Percentiles rank a stretch among this genome's conserved stretches.
phyloP scores from a whole-genome alignment of 2,888 invertebrate genomes.

The Pseudanteris insignis region DNA sequence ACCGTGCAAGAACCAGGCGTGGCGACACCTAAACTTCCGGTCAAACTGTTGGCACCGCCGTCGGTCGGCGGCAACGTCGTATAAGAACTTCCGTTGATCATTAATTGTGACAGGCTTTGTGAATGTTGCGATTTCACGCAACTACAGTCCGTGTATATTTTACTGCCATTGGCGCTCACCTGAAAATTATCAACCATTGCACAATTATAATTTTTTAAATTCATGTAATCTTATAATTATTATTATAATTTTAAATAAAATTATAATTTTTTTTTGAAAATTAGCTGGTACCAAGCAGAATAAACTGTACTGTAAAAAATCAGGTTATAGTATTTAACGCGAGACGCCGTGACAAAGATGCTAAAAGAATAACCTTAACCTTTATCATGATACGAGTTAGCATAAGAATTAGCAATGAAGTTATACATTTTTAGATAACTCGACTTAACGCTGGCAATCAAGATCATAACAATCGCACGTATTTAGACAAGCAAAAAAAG shows the following conservation, averaged over 20 bases:
- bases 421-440: constrained; percentile 1
- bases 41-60: constrained; percentile 19
- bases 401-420: constrained; percentile 6
- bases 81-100: constrained; percentile 43
- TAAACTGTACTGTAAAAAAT: too few species aligned
- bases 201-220: too few species aligned
- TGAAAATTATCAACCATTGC: constrained; percentile 41
- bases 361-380: not conserved
- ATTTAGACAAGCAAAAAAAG: constrained; percentile 18
- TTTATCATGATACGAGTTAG: constrained; percentile 5
- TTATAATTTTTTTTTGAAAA: too few species aligned
- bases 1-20: constrained; percentile 70
- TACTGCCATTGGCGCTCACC: constrained; percentile 54
- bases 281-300: too few species aligned
- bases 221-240: too few species aligned
- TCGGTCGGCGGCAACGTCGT: constrained; percentile 48
- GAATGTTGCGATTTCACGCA: constrained; percentile 63
- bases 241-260: too few species aligned
- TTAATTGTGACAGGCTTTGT: constrained; percentile 42
- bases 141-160: constrained; percentile 67
- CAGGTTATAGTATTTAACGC: too few species aligned
- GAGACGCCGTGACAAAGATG: too few species aligned
- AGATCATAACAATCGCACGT: constrained; percentile 15
- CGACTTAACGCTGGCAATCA: constrained; percentile 10
- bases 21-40: constrained; percentile 61